Conservation (phyloP, 2,113 vertebrate species). For the Microcebus tavaratra region DNA sequence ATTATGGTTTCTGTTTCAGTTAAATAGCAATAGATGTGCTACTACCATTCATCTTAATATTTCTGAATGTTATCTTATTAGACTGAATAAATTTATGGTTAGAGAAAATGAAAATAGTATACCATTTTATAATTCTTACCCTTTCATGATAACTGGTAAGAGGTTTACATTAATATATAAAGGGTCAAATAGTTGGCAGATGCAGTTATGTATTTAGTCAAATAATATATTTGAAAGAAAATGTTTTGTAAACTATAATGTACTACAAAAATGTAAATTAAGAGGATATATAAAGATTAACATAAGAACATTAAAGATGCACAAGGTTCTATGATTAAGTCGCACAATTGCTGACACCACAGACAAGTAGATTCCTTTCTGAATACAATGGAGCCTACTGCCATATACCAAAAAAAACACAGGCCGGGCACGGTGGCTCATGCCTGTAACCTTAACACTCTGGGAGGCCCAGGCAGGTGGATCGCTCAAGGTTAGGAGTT, state of each 20-base stretch:
- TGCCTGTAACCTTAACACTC: no score
- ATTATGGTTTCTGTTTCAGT: neutral
- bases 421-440: no score
- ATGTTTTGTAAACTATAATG: neutral
- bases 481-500: no score
- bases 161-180: neutral
- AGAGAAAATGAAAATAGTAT: neutral
- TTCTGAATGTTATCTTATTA: neutral
- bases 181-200: neutral
- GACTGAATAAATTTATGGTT: neutral
- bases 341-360: neutral
- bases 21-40: neutral
- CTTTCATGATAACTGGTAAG: neutral
- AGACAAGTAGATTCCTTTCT: neutral
- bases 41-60: neutral
- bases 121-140: conserved; percentile 9
- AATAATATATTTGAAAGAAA: neutral
- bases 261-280: neutral
- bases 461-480: no score
- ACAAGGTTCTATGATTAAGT: neutral
- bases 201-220: neutral
- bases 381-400: neutral
- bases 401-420: neutral
- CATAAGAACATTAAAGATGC: neutral
- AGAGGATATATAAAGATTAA: neutral